Evolutionary conservation across 2,888 invertebrate species (phyloP).

Genomic region (Ophonus ardosiacus): DNA sequence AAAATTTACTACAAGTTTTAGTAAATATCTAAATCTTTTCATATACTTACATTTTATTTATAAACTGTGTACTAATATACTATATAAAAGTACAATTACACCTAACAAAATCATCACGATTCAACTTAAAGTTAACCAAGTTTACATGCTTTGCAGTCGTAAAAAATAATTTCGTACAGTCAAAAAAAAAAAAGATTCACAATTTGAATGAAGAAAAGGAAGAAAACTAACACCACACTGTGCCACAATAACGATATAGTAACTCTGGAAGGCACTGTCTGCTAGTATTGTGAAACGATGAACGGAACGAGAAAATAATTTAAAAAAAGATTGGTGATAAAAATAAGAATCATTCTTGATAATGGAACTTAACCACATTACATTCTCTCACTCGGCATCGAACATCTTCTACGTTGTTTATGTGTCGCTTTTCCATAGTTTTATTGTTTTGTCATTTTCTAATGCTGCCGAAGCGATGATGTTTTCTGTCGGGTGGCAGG

Average conservation of each 20-base stretch:
- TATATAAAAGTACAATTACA: constrained; percentile 48
- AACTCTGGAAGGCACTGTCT: constrained; percentile 50
- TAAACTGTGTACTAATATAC: constrained; percentile 39
- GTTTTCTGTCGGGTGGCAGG: constrained; percentile 99
- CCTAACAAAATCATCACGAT: constrained; percentile 22
- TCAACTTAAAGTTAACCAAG: constrained; percentile 2
- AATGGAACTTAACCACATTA: constrained; percentile 38
- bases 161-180: constrained; percentile 5
- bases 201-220: constrained; percentile 5
- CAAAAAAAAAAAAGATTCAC: not conserved
- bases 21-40: constrained; percentile 34
- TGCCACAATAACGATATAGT: constrained; percentile 5
- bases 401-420: constrained; percentile 74
- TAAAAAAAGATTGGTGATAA: not conserved
- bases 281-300: constrained; percentile 40
- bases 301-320: not conserved
- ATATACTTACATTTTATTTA: constrained; percentile 31
- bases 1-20: constrained; percentile 36
- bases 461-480: constrained; percentile 99
- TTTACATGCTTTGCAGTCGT: not conserved
- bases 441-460: constrained; percentile 99
- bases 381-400: constrained; percentile 12
- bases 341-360: constrained; percentile 3
- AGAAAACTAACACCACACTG: not conserved
- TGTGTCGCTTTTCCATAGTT: constrained; percentile 98